Percentiles rank a stretch among this genome's conserved stretches.
phyloP scores from a whole-genome alignment of 1,140 invertebrate species.

The Capitella teleta region DNA sequence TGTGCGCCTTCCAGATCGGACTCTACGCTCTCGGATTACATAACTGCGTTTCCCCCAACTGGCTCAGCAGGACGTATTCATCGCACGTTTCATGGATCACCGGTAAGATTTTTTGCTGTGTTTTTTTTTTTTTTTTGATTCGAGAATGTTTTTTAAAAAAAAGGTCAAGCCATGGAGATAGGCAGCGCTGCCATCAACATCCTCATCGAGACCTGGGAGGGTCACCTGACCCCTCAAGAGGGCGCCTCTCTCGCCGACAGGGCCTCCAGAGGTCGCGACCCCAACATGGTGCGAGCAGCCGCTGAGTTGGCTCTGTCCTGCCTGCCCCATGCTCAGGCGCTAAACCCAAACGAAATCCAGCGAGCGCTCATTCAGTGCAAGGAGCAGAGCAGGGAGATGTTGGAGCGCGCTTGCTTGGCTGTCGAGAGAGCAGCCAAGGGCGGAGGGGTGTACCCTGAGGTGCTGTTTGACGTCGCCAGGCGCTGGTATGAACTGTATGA shows the following conservation, averaged over 20 bases:
- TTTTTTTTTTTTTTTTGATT: not conserved
- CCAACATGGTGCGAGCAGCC: conserved; percentile 56
- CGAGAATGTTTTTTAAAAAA: not conserved
- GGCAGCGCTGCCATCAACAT: conserved; percentile 89
- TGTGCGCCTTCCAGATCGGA: conserved; percentile 95
- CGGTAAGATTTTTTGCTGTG: conserved; percentile 42
- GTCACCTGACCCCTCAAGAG: conserved; percentile 92
- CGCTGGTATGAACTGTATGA: conserved; percentile 48
- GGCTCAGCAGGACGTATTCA: conserved; percentile 93
- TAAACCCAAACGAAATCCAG: conserved; percentile 95
- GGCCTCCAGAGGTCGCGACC: conserved; percentile 67
- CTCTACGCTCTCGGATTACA: conserved; percentile 92
- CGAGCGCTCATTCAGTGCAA: conserved; percentile 85
- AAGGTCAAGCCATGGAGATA: conserved; percentile 96
- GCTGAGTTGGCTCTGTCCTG: conserved; percentile 89
- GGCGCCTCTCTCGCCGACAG: conserved; percentile 90
- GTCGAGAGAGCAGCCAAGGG: conserved; percentile 90
- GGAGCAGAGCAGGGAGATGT: conserved; percentile 88
- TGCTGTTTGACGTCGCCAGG: conserved; percentile 85
- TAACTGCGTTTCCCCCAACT: conserved; percentile 93
- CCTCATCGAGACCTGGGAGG: conserved; percentile 94
- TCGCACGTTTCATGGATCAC: conserved; percentile 98
- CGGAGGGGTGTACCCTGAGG: conserved; percentile 92
- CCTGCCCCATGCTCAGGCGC: conserved; percentile 83
- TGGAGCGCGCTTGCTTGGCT: conserved; percentile 87